Base-by-base conservation (phyloP, 2,888 invertebrate genomes). In the Pherbina coryleti region DNA sequence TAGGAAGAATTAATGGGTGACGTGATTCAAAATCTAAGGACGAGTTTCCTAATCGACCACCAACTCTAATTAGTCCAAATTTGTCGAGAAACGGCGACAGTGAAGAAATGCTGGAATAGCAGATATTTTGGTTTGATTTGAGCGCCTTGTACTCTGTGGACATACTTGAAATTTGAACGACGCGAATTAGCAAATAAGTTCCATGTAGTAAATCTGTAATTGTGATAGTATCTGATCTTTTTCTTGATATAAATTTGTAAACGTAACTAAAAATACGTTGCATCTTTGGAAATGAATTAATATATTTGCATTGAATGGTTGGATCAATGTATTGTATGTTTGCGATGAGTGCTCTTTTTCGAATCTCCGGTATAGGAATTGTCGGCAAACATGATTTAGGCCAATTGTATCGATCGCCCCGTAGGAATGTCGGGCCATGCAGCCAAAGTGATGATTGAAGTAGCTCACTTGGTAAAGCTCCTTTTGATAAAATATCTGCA, bases 401-500 rank as follows among this genome's bases (percentile, higher is more conserved):
- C 72, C 72, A 72, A 14, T 19, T 17, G n/a, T 7, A 7, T 19
- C 5, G 37, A n/a, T 72, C 37, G 37, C 11, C n/a, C 14, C 9
- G 28, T 14, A 75, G 31, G 31, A 80, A 78, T n/a, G 44, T 7
- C 2, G 77, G 77, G 1, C 79, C 79, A 71, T 72, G 71, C 11
- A 44, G 28, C 81, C 81, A 81, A 5, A 80, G 69, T 25, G 70
- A 51, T 19, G 79, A 79, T 28, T 75, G 14, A 1, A 77, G 17
- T 22, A 81, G 75, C 31, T 78, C 79, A 3, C 49, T 71, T 64
- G 77, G 79, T 28, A 71, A 70, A 17, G 76, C 76, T 78, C 79
- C 80, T 71, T 73, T 74, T 9, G 79, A 80, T 37, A 79, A 64
- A 70, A 80, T 77, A 66, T 80, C 77, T 19, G 78, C 77, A 9